phyloP scores from a whole-genome alignment of 2,888 invertebrate species.

The Hydriomena furcata region DNA sequence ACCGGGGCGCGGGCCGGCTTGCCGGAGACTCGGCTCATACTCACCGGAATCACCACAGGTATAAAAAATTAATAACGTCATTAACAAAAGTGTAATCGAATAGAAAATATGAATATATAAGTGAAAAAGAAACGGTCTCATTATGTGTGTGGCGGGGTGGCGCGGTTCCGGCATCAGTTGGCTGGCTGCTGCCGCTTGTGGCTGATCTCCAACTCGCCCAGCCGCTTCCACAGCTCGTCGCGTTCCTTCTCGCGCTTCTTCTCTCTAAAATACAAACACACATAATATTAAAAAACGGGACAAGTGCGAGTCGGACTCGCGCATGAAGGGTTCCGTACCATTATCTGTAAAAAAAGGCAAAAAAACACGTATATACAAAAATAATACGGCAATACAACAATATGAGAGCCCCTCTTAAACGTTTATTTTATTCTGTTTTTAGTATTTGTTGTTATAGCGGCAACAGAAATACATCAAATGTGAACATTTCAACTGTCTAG shows the following conservation, averaged over 20 bases:
- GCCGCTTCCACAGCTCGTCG: slow-evolving; percentile 98
- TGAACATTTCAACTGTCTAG: no score
- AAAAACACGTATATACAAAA: no score
- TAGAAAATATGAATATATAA: slow-evolving; percentile 80
- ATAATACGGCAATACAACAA: no score
- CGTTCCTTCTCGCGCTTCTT: slow-evolving; percentile 98
- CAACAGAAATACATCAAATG: no score
- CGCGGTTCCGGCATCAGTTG: slow-evolving; percentile 80
- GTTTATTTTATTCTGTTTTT: no score
- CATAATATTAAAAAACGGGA: neutral
- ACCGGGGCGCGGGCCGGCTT: slow-evolving; percentile 38
- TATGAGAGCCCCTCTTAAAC: no score
- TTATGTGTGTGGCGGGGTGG: slow-evolving; percentile 56
- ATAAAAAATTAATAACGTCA: slow-evolving; percentile 78
- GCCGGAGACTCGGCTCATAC: slow-evolving; percentile 44
- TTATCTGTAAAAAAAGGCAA: no score
- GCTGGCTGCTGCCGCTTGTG: slow-evolving; percentile 78
- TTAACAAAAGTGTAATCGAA: slow-evolving; percentile 80
- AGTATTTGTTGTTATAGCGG: no score
- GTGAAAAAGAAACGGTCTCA: slow-evolving; percentile 74
- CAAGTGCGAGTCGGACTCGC: no score
- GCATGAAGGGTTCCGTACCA: no score
- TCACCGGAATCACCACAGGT: slow-evolving; percentile 65
- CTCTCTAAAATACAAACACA: slow-evolving; percentile 83
- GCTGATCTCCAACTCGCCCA: slow-evolving; percentile 94